Evolutionary conservation across 2,113 vertebrate genomes (phyloP).

Genomic region (Scytalopus superciliaris): DNA sequence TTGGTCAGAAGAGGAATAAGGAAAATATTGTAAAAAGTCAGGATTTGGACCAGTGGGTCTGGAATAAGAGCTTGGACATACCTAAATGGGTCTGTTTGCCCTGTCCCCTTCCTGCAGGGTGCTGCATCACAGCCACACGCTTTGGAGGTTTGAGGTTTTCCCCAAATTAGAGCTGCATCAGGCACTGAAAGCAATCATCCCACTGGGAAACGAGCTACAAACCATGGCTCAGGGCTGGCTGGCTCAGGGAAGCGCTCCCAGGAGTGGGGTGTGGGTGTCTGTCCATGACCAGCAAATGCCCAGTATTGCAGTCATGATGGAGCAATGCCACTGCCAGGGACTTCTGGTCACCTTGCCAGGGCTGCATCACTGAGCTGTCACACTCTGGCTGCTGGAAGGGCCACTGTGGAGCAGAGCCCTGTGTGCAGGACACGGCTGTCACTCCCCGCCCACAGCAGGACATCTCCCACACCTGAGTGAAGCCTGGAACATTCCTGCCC

Average conservation of each 20-base stretch:
- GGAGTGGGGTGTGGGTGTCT: neutral
- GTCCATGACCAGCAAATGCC: rapidly evolving
- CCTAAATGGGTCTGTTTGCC: rapidly evolving
- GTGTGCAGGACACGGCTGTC: neutral
- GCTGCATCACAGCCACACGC: neutral
- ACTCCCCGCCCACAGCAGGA: rapidly evolving
- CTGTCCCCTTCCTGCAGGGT: neutral
- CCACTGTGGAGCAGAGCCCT: neutral
- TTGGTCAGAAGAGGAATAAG: neutral
- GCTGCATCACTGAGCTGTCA: neutral
- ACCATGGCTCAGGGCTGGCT: neutral
- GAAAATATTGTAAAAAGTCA: neutral
- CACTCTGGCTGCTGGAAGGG: neutral
- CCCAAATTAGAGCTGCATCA: constrained; percentile 6
- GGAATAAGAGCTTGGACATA: neutral
- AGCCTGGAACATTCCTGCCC: neutral
- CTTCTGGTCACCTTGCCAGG: neutral
- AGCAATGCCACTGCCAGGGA: rapidly evolving
- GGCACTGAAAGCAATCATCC: neutral
- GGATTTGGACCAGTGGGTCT: neutral
- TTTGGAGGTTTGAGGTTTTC: constrained; percentile 33
- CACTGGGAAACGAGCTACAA: neutral
- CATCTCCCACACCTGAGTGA: neutral
- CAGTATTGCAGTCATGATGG: rapidly evolving
- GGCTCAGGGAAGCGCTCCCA: neutral